A percentile compares a stretch with the other conserved stretches of the same genome.
These are phyloP conservation scores for Xanthostigma xanthostigma DNA, from an alignment of 2,888 invertebrate genomes.

Conservation along the genomic window DNA sequence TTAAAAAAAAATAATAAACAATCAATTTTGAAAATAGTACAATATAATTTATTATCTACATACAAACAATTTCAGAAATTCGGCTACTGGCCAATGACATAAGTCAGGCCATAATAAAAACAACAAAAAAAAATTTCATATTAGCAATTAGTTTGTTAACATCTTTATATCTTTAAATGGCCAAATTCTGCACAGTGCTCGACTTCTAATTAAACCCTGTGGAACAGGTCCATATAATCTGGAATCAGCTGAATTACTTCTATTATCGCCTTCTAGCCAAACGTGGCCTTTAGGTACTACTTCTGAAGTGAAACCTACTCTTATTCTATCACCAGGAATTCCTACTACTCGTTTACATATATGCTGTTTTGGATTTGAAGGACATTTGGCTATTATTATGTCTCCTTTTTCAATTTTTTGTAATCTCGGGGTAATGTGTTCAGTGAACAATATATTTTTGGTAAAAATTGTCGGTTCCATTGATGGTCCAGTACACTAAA, in stretches of 20 bases:
- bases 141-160: constrained; percentile 13
- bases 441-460: constrained; percentile 68
- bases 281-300: constrained; percentile 71
- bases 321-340: constrained; percentile 59
- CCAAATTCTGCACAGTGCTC: constrained; percentile 71
- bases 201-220: constrained; percentile 64
- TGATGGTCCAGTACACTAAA: constrained; percentile 79
- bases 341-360: constrained; percentile 76
- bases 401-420: constrained; percentile 58
- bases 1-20: neutral
- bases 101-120: too few species aligned
- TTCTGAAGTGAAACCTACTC: constrained; percentile 27
- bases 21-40: neutral
- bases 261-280: constrained; percentile 88
- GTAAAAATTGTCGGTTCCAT: constrained; percentile 84
- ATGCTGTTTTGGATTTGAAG: constrained; percentile 61
- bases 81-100: too few species aligned
- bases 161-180: constrained; percentile 34
- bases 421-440: constrained; percentile 55
- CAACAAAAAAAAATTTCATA: too few species aligned
- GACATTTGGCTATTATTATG: constrained; percentile 70
- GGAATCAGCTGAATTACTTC: constrained; percentile 71
- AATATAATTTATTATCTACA: neutral
- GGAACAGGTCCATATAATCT: constrained; percentile 79
- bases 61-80: too few species aligned